Conservation (phyloP, 30 jellyfish, hydroid and myxozoan genomes). For the Clytia hemisphaerica region DNA sequence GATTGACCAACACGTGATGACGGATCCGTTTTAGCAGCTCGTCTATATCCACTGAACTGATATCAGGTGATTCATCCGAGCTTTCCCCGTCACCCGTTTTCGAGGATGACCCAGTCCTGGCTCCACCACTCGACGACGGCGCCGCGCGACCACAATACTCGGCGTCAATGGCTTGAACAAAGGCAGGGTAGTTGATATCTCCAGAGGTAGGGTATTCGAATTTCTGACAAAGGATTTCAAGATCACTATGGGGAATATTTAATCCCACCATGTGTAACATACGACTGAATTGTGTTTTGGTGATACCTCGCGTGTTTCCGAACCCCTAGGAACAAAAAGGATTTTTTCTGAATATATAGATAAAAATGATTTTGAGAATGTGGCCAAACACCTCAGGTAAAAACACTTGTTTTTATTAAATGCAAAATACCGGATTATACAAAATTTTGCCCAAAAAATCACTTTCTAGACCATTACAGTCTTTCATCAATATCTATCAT, state of each 20-base stretch:
- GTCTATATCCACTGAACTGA: slow-evolving; percentile 36
- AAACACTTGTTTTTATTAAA: too few relatives aligned
- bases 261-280: slow-evolving; percentile 96
- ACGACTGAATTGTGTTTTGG: slow-evolving; percentile 78
- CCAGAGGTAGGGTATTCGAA: slow-evolving; percentile 70
- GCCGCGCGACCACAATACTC: slow-evolving; percentile 70
- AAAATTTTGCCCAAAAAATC: too few relatives aligned
- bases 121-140: not conserved
- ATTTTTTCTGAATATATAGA: not conserved
- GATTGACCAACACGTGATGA: slow-evolving; percentile 80
- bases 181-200: slow-evolving; percentile 93
- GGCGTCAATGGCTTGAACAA: slow-evolving; percentile 81
- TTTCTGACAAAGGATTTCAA: slow-evolving; percentile 67
- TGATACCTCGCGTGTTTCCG: slow-evolving; percentile 82
- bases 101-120: not conserved
- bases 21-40: slow-evolving; percentile 64
- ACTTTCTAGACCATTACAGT: too few relatives aligned
- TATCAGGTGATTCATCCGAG: not conserved
- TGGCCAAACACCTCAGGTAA: too few relatives aligned
- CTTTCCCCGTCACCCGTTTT: not conserved
- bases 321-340: slow-evolving; percentile 37
- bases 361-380: too few relatives aligned
- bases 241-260: slow-evolving; percentile 60
- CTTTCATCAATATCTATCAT: too few relatives aligned
- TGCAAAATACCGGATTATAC: too few relatives aligned